Percentiles rank a stretch among this genome's conserved stretches.
Conservation (phyloP, 37 sponge, comb jelly and placozoan species). For the Beroe ovata region DNA sequence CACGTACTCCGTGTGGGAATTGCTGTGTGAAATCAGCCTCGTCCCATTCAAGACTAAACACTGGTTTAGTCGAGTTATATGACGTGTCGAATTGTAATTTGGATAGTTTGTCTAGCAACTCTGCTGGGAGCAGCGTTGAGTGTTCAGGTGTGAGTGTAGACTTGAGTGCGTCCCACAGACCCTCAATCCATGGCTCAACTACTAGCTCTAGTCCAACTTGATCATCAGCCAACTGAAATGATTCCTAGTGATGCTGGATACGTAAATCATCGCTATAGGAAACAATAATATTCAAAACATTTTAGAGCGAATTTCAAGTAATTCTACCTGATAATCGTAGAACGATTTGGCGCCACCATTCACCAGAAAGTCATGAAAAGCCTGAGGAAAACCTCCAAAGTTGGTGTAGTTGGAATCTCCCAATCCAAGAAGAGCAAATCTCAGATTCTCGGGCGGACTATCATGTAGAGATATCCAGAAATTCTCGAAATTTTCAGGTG, state of each 20-base stretch:
- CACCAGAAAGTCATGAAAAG: conserved; percentile 74
- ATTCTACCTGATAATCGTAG: conserved; percentile 70
- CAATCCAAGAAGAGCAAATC: conserved; percentile 72
- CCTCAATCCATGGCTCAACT: conserved; percentile 97
- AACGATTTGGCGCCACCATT: conserved; percentile 81
- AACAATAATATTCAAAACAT: background rate
- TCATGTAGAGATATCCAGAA: conserved; percentile 79
- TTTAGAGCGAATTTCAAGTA: background rate
- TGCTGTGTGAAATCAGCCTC: background rate
- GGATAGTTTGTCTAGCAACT: conserved; percentile 11
- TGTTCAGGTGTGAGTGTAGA: background rate
- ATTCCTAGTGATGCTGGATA: too few relatives aligned
- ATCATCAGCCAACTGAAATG: conserved; percentile 69
- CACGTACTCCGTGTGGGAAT: conserved; percentile 52
- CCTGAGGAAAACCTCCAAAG: conserved; percentile 93
- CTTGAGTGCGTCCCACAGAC: conserved; percentile 81
- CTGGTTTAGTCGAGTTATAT: background rate
- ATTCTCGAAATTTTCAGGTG: conserved; percentile 87
- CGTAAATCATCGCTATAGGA: too few relatives aligned
- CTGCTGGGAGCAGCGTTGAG: background rate
- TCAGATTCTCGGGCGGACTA: conserved; percentile 71
- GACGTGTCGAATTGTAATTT: background rate
- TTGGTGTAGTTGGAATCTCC: conserved; percentile 97
- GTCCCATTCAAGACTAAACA: background rate
- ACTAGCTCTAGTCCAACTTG: conserved; percentile 85